Conservation (phyloP, 2,113 vertebrate genomes). For the Rhodinocichla rosea region DNA sequence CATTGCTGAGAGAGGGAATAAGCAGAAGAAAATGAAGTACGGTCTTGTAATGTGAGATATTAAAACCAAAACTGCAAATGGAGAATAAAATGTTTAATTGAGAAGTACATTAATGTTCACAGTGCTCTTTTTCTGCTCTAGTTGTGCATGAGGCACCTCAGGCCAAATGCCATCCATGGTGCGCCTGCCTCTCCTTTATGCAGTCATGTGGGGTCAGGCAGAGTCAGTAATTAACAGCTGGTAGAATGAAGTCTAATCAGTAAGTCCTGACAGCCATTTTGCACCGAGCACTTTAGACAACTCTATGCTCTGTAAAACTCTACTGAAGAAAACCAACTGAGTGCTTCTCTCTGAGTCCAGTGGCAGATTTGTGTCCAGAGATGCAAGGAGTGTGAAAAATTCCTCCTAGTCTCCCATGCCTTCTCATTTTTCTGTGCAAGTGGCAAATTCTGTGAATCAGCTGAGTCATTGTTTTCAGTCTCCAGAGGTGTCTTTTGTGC, state of each 20-base stretch:
- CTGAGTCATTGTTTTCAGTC: not conserved
- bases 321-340: not conserved
- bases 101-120: not conserved
- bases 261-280: not conserved
- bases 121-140: constrained; percentile 2
- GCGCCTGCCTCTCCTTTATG: not conserved
- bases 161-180: not conserved
- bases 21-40: not conserved
- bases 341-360: not conserved
- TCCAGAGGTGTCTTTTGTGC: not conserved
- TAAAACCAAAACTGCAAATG: constrained; percentile 1
- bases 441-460: not conserved
- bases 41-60: not conserved
- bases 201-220: not conserved
- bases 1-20: not conserved
- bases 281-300: not conserved
- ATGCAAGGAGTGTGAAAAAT: not conserved
- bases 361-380: not conserved
- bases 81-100: not conserved
- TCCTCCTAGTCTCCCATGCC: not conserved
- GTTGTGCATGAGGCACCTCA: not conserved
- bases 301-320: not conserved
- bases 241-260: not conserved
- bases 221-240: not conserved
- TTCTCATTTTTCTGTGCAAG: not conserved